Evolutionary conservation across 2,797 vertebrate species (phyloP).

Genomic region (Oceanodroma leucorhoa): DNA sequence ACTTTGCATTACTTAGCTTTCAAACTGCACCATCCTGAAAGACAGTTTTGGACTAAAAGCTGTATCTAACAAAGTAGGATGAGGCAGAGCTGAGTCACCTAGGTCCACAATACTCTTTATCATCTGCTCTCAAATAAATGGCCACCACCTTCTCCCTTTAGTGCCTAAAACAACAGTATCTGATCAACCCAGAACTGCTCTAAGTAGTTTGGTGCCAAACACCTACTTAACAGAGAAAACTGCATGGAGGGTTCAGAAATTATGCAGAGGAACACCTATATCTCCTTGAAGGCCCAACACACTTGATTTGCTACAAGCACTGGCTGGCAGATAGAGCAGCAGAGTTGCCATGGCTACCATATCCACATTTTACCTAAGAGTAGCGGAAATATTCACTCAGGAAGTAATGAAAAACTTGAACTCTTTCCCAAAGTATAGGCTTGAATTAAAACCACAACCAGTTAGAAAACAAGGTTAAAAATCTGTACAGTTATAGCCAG

Average conservation of each 20-base stretch:
- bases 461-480: background rate
- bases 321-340: background rate
- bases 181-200: background rate
- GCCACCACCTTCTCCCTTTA: background rate
- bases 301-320: background rate
- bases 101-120: fast-evolving
- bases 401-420: background rate
- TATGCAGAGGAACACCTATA: background rate
- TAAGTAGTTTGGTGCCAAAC: background rate
- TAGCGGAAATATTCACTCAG: background rate
- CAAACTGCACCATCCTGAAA: background rate
- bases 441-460: background rate
- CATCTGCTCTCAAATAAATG: background rate
- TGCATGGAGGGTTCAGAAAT: background rate
- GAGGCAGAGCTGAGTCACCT: background rate
- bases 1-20: background rate
- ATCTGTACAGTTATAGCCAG: background rate
- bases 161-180: background rate
- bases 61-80: background rate
- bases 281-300: background rate
- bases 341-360: background rate
- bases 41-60: background rate
- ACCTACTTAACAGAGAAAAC: background rate
- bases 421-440: background rate
- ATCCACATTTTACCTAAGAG: background rate